Conservation (phyloP, 1,140 invertebrate genomes). For the Papilio polyxenes region DNA sequence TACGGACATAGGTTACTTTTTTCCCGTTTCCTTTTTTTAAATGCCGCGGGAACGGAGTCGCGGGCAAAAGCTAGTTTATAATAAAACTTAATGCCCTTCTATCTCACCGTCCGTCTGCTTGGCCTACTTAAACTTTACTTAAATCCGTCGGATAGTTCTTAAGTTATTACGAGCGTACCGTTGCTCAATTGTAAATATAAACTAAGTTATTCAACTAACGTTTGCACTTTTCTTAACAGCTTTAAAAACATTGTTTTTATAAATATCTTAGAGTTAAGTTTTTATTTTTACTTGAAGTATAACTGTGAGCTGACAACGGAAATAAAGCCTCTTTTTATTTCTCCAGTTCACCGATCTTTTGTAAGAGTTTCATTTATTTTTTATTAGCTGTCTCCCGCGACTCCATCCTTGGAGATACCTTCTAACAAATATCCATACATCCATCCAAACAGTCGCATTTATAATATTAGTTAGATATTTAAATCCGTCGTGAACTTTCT, state of each 20-base stretch:
- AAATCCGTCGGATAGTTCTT: constrained; percentile 15
- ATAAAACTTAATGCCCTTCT: constrained; percentile 20
- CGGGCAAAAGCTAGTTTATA: too few species aligned
- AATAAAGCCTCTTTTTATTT: neutral
- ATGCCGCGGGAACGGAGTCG: too few species aligned
- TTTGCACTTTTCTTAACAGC: constrained; percentile 20
- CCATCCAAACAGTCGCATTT: too few species aligned
- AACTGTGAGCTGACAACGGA: neutral
- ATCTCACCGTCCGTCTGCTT: constrained; percentile 27
- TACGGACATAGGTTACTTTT: too few species aligned
- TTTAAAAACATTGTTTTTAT: neutral
- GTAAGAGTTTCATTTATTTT: neutral
- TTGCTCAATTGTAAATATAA: constrained; percentile 9
- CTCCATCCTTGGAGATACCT: too few species aligned
- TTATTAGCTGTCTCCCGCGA: too few species aligned
- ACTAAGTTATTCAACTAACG: constrained; percentile 17
- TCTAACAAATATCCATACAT: too few species aligned
- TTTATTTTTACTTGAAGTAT: neutral
- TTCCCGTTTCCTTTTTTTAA: too few species aligned
- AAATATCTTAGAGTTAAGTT: neutral
- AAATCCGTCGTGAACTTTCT: too few species aligned
- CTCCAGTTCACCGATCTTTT: too few species aligned
- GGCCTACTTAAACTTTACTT: constrained; percentile 24
- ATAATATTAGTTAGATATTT: too few species aligned
- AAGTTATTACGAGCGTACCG: constrained; percentile 13